These are phyloP conservation scores for Protosalanx chinensis DNA, from an alignment of 2,797 vertebrate genomes.

Conservation along the genomic window DNA sequence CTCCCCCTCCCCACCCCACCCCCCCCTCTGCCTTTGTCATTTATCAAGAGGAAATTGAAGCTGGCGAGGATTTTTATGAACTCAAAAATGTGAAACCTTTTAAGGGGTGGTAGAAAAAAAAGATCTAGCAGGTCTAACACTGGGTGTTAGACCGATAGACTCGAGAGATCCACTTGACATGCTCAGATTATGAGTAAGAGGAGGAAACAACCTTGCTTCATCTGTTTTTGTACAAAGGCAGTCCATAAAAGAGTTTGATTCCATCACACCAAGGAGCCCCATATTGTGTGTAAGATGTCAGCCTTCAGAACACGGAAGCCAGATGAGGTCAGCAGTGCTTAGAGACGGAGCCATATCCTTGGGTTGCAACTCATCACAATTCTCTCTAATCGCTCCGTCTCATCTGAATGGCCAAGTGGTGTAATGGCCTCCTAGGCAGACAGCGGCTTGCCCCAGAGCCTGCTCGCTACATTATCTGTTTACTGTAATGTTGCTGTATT, in stretches of 20 bases:
- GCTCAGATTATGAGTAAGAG: conserved; percentile 21
- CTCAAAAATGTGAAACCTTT: conserved; percentile 42
- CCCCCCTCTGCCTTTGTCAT: conserved; percentile 56
- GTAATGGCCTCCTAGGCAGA: conserved; percentile 71
- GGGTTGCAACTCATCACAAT: too few relatives aligned
- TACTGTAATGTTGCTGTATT: conserved; percentile 75
- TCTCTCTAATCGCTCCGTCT: conserved; percentile 69
- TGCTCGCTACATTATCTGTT: conserved; percentile 76
- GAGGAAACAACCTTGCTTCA: conserved; percentile 38
- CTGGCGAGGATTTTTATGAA: conserved; percentile 58
- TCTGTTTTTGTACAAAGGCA: conserved; percentile 39
- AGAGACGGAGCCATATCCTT: neutral
- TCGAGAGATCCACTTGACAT: conserved; percentile 49
- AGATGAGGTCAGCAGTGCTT: neutral
- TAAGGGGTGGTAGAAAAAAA: neutral
- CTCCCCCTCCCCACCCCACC: conserved; percentile 12
- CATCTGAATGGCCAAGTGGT: conserved; percentile 63
- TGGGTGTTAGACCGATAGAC: conserved; percentile 23
- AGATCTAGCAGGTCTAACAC: neutral
- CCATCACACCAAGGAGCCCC: too few relatives aligned
- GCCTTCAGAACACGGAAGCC: too few relatives aligned
- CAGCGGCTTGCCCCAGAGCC: conserved; percentile 54
- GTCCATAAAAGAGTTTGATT: too few relatives aligned
- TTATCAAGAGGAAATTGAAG: conserved; percentile 64
- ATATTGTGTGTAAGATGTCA: too few relatives aligned